phyloP scores from a whole-genome alignment of 2,797 vertebrate genomes.

The Onychomys arenicola region DNA sequence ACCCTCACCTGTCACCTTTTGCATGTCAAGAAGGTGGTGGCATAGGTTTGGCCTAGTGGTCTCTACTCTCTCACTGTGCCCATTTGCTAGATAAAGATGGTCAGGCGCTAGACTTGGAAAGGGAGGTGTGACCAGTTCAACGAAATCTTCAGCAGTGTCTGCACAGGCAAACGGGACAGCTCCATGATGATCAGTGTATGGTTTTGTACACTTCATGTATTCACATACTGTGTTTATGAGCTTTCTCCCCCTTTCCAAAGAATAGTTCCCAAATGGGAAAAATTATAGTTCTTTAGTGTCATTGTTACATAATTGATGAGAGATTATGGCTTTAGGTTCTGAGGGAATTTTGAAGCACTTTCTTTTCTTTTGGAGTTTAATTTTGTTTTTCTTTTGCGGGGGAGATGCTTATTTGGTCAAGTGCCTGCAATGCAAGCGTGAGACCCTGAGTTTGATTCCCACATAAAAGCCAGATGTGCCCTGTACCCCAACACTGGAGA shows the following conservation, averaged over 20 bases:
- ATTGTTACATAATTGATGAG: slow-evolving; percentile 14
- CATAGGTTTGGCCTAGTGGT: neutral
- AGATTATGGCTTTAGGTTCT: slow-evolving; percentile 48
- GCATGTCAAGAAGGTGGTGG: neutral
- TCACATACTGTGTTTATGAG: slow-evolving; percentile 22
- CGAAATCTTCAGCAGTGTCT: neutral
- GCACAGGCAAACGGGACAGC: neutral
- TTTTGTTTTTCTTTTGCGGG: no score
- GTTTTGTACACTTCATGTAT: neutral
- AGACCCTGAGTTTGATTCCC: neutral
- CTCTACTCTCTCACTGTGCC: neutral
- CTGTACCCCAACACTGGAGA: no score
- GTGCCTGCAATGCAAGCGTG: neutral
- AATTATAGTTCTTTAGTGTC: slow-evolving; percentile 53
- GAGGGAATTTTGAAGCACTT: slow-evolving; percentile 8
- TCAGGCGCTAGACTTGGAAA: slow-evolving; percentile 42
- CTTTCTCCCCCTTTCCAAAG: neutral
- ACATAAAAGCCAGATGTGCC: neutral
- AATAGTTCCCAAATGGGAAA: slow-evolving; percentile 42
- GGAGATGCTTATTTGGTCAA: neutral
- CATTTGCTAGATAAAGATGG: neutral
- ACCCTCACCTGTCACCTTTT: neutral
- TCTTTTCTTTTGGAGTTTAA: neutral
- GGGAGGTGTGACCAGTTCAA: neutral
- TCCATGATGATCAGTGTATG: neutral